Evolutionary conservation across 1,140 invertebrate genomes (phyloP).

Genomic region (Platyura marginata): DNA sequence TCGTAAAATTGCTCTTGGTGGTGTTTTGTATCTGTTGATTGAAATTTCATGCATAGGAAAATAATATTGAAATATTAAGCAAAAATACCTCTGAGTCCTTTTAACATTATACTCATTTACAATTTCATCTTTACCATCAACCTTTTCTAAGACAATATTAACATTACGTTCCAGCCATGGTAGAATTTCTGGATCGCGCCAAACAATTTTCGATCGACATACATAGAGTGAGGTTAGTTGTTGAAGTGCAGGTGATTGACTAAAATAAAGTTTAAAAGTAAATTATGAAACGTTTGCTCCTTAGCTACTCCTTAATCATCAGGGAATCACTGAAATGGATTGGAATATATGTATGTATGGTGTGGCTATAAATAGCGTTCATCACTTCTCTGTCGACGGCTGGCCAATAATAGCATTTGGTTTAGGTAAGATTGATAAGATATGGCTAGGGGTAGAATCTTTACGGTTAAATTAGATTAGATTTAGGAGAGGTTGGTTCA

Average conservation of each 20-base stretch:
- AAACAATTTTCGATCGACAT: conserved; percentile 49
- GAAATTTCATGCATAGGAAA: not conserved
- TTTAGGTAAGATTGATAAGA: too few species aligned
- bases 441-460: too few species aligned
- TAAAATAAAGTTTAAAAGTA: conserved; percentile 19
- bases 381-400: too few species aligned
- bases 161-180: conserved; percentile 61
- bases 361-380: too few species aligned
- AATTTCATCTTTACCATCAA: conserved; percentile 44
- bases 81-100: conserved; percentile 36
- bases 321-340: too few species aligned
- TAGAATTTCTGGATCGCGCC: conserved; percentile 61
- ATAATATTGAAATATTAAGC: not conserved
- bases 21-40: conserved; percentile 14
- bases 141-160: conserved; percentile 37
- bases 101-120: conserved; percentile 41
- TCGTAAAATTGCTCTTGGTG: conserved; percentile 53
- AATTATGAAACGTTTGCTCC: too few species aligned
- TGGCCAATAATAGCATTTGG: too few species aligned
- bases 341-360: too few species aligned
- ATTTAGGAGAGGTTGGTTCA: too few species aligned
- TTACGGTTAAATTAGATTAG: too few species aligned
- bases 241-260: conserved; percentile 42
- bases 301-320: too few species aligned
- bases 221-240: conserved; percentile 59